Conservation (phyloP, 1,140 invertebrate genomes). For the Ptiloglossa arizonensis region DNA sequence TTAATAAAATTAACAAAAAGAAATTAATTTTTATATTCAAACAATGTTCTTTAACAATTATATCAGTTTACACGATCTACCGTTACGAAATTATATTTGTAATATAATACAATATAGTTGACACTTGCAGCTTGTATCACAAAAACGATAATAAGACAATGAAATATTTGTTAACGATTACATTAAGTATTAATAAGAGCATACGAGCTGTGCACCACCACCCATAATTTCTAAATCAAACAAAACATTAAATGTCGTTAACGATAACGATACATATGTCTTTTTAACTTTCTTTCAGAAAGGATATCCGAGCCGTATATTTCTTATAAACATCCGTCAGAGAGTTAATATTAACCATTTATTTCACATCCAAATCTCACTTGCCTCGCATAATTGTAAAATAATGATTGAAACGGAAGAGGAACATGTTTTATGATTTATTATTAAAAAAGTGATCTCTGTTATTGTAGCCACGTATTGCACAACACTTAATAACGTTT, state of each 20-base stretch:
- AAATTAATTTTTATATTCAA: constrained; percentile 7
- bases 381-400: constrained; percentile 22
- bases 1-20: constrained; percentile 19
- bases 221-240: constrained; percentile 9
- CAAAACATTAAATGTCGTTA: not conserved
- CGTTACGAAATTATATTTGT: not conserved
- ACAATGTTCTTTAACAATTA: constrained; percentile 10
- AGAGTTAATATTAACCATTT: not conserved
- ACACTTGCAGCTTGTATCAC: not conserved
- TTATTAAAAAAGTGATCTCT: not conserved
- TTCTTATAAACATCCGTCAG: not conserved
- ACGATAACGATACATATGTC: not conserved
- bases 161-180: not conserved
- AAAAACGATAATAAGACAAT: not conserved
- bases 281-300: not conserved
- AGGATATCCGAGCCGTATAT: not conserved
- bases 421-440: constrained; percentile 26
- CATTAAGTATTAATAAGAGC: not conserved
- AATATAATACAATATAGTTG: not conserved
- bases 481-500: constrained; percentile 7
- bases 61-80: not conserved
- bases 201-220: not conserved
- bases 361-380: not conserved
- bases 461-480: not conserved
- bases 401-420: constrained; percentile 17